These are phyloP conservation scores for Drosophila mulleri DNA, from an alignment of 2,888 invertebrate species.

Conservation along the genomic window DNA sequence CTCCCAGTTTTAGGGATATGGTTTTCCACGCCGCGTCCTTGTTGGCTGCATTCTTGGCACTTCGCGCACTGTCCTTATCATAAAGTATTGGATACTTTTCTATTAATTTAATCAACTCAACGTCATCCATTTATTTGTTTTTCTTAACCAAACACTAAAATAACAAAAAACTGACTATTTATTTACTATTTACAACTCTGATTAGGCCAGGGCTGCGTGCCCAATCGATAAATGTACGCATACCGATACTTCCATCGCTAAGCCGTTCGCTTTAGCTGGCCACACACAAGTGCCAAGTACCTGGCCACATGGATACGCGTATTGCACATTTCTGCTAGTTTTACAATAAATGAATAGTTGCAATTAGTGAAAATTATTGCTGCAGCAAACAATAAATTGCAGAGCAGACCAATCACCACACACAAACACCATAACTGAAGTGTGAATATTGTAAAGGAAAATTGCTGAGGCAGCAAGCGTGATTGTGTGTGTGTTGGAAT, in stretches of 20 bases:
- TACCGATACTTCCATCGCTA: constrained; percentile 7
- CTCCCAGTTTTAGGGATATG: constrained; percentile 69
- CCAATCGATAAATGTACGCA: constrained; percentile 1
- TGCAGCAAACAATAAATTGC: not conserved
- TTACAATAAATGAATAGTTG: constrained; percentile 35
- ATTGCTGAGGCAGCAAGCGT: constrained; percentile 35
- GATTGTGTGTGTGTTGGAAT: constrained; percentile 64
- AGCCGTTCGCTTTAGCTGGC: constrained; percentile 9
- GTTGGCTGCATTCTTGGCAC: constrained; percentile 64
- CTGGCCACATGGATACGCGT: constrained; percentile 53
- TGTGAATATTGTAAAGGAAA: constrained; percentile 38
- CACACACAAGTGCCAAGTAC: constrained; percentile 34
- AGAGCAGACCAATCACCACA: not conserved
- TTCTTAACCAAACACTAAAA: constrained; percentile 16
- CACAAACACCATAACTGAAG: constrained; percentile 5
- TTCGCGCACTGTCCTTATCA: constrained; percentile 76
- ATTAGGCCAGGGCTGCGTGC: constrained; percentile 18
- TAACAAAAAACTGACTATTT: constrained; percentile 32
- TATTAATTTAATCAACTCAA: constrained; percentile 71
- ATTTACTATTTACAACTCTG: constrained; percentile 20
- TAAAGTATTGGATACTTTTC: constrained; percentile 78
- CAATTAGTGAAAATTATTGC: constrained; percentile 15
- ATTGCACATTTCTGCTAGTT: constrained; percentile 29
- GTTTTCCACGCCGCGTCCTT: constrained; percentile 81
- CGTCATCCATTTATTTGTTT: constrained; percentile 63